These are phyloP conservation scores for Tetraodon nigroviridis DNA, from an alignment of 2,113 vertebrate genomes.

Conservation along the genomic window DNA sequence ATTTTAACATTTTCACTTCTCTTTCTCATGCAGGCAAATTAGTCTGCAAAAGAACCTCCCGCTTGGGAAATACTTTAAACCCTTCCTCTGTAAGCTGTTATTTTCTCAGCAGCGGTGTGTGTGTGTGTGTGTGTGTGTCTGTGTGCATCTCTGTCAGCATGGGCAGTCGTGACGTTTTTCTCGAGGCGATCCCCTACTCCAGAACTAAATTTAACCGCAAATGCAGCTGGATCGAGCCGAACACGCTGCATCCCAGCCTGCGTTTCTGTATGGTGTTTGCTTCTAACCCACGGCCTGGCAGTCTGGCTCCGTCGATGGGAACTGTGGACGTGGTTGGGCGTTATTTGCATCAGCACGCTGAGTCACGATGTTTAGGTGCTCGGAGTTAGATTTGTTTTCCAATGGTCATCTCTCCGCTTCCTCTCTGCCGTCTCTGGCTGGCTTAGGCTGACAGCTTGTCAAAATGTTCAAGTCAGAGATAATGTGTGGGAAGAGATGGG, in stretches of 20 bases:
- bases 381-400: constrained; percentile 39
- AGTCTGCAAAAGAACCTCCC: neutral
- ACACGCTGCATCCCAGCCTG: constrained; percentile 29
- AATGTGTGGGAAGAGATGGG: constrained; percentile 28
- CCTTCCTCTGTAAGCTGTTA: neutral
- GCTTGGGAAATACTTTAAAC: neutral
- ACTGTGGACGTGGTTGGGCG: neutral
- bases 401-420: constrained; percentile 30
- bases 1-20: neutral
- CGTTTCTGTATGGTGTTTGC: constrained; percentile 27
- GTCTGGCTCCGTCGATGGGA: neutral
- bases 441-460: constrained; percentile 52
- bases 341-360: constrained; percentile 5
- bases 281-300: constrained; percentile 1
- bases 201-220: constrained; percentile 47
- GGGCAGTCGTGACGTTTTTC: constrained; percentile 45
- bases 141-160: constrained; percentile 25
- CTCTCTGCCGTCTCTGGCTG: constrained; percentile 38
- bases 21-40: neutral
- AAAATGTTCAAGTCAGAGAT: constrained; percentile 46
- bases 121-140: too few relatives aligned
- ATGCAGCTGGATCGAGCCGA: constrained; percentile 44
- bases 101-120: constrained; percentile 17
- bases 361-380: constrained; percentile 27
- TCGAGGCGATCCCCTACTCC: constrained; percentile 49